A percentile compares a stretch with the other conserved stretches of the same genome.
These are phyloP conservation scores for Eptesicus fuscus DNA, from an alignment of 2,113 vertebrate genomes.

Conservation along the genomic window DNA sequence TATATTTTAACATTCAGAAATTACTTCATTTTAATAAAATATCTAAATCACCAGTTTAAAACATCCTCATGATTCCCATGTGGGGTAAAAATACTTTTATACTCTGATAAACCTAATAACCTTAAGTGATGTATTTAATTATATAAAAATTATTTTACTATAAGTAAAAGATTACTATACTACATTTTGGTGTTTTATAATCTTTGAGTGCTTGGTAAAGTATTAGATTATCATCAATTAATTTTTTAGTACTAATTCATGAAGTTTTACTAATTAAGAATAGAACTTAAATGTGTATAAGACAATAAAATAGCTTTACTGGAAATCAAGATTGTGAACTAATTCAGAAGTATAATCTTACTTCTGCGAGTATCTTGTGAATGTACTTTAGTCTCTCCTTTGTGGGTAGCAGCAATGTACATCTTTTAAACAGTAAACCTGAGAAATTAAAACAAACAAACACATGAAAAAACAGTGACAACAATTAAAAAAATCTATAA, in stretches of 20 bases:
- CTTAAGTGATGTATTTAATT: neutral
- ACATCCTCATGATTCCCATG: neutral
- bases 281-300: neutral
- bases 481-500: neutral
- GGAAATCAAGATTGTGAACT: slow-evolving; percentile 31
- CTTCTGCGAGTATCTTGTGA: slow-evolving; percentile 85
- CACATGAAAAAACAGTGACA: neutral
- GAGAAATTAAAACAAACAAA: slow-evolving; percentile 59
- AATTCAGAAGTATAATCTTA: slow-evolving; percentile 74
- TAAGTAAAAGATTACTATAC: slow-evolving; percentile 18
- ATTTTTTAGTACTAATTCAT: slow-evolving; percentile 31
- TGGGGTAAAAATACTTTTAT: slow-evolving; percentile 19
- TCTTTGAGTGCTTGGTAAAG: slow-evolving; percentile 10
- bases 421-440: slow-evolving; percentile 93
- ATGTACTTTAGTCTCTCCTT: slow-evolving; percentile 90
- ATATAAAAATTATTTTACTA: slow-evolving; percentile 7
- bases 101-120: slow-evolving; percentile 1
- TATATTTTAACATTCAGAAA: slow-evolving; percentile 12
- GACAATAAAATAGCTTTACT: slow-evolving; percentile 19
- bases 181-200: slow-evolving; percentile 28
- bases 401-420: slow-evolving; percentile 90
- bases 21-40: slow-evolving; percentile 49
- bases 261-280: neutral
- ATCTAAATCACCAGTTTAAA: slow-evolving; percentile 21
- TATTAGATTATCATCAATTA: slow-evolving; percentile 11